A percentile compares a stretch with the other conserved stretches of the same genome.
phyloP scores from a whole-genome alignment of 2,113 vertebrate genomes.

The Tychaedon coryphoeus region DNA sequence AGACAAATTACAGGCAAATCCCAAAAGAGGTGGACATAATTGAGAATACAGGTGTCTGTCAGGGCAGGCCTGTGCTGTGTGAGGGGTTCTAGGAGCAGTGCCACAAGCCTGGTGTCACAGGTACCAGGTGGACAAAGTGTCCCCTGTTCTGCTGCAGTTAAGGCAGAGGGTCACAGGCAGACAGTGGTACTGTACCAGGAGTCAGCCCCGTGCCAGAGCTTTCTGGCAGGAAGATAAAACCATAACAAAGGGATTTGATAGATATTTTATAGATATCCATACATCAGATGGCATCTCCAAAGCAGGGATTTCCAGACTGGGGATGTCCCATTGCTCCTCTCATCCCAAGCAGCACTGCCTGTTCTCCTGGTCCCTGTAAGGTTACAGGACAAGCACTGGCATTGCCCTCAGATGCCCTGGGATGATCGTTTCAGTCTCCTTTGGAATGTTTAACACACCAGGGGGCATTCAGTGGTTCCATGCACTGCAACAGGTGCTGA shows the following conservation, averaged over 20 bases:
- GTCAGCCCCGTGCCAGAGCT: not conserved
- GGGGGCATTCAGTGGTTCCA: not conserved
- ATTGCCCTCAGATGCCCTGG: not conserved
- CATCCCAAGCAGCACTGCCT: not conserved
- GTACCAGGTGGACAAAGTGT: not conserved
- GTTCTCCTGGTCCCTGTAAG: not conserved
- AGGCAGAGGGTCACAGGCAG: not conserved
- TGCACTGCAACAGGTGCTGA: not conserved
- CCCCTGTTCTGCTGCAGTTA: not conserved
- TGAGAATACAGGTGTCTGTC: not conserved
- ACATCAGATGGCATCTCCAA: not conserved
- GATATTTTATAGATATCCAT: not conserved
- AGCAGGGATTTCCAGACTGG: not conserved
- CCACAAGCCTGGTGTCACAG: not conserved
- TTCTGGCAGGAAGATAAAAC: not conserved
- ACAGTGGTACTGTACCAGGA: not conserved
- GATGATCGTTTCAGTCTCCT: rapidly evolving
- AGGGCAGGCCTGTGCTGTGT: not conserved
- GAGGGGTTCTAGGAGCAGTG: not conserved
- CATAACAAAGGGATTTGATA: not conserved
- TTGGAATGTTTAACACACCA: not conserved
- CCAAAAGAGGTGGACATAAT: not conserved
- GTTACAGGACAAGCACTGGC: not conserved
- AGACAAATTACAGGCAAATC: not conserved
- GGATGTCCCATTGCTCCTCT: not conserved